Percentiles rank a stretch among this genome's conserved stretches.
Evolutionary conservation across 2,888 invertebrate genomes (phyloP).

Genomic region (Strigamia maritima): DNA sequence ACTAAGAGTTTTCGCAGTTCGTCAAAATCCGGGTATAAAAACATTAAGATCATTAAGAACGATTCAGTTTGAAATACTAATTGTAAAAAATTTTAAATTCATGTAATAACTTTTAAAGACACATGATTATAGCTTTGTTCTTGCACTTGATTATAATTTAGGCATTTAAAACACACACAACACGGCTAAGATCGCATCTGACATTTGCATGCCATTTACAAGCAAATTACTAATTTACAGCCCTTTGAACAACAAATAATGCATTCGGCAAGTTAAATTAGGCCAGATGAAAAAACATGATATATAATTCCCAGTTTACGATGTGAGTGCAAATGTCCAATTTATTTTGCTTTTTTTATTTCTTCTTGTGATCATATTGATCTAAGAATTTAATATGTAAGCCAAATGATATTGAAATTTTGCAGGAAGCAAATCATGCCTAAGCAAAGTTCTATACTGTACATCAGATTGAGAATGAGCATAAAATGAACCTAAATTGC

Average conservation of each 20-base stretch:
- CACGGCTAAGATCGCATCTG: slow-evolving; percentile 22
- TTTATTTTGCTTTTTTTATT: background rate
- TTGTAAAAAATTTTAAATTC: slow-evolving; percentile 18
- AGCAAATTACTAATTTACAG: background rate
- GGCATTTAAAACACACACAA: slow-evolving; percentile 20
- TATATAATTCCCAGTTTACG: background rate
- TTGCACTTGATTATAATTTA: slow-evolving; percentile 30
- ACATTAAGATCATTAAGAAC: background rate
- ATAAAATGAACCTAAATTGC: too few relatives aligned
- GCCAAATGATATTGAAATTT: background rate
- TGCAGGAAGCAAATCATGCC: background rate
- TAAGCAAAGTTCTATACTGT: too few relatives aligned
- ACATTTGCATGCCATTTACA: slow-evolving; percentile 34
- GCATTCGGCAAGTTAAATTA: background rate
- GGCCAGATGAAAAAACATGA: background rate
- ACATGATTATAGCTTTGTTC: slow-evolving; percentile 26
- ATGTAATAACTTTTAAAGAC: slow-evolving; percentile 24
- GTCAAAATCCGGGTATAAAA: slow-evolving; percentile 25
- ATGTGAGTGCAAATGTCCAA: slow-evolving; percentile 6
- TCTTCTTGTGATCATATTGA: slow-evolving; percentile 20
- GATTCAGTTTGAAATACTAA: background rate
- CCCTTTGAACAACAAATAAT: slow-evolving; percentile 17
- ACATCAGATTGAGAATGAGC: too few relatives aligned
- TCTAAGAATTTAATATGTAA: background rate
- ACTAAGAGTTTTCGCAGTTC: slow-evolving; percentile 13